Conservation (phyloP, 2,888 invertebrate genomes). For the Teleiodes luculella region DNA sequence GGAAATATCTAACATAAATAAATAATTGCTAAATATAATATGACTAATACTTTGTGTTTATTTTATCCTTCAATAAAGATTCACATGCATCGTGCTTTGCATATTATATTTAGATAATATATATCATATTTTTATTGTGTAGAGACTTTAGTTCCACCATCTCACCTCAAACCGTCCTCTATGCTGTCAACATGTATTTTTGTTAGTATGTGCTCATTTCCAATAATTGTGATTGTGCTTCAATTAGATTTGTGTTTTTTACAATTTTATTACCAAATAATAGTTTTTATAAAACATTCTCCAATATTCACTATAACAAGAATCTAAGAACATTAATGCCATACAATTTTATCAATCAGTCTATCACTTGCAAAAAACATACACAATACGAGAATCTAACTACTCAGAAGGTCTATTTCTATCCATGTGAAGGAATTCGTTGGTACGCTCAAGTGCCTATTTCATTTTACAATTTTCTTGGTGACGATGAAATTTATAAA, state of each 20-base stretch:
- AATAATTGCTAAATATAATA: neutral
- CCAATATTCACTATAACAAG: neutral
- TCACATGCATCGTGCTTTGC: conserved; percentile 45
- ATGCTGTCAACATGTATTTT: conserved; percentile 61
- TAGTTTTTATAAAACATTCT: neutral
- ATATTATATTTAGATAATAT: neutral
- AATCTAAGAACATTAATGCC: neutral
- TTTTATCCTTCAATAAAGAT: conserved; percentile 9
- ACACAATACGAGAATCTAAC: neutral
- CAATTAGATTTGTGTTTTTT: conserved; percentile 23
- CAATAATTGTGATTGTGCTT: conserved; percentile 19
- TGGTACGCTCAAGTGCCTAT: neutral
- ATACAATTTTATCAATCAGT: neutral
- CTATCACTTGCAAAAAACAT: neutral
- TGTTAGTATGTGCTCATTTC: conserved; percentile 40
- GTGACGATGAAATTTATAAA: no score
- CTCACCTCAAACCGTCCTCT: conserved; percentile 64
- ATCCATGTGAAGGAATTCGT: neutral
- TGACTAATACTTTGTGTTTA: conserved; percentile 1
- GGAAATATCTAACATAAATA: neutral
- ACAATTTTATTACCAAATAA: neutral
- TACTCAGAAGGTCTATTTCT: neutral
- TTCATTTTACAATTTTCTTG: no score
- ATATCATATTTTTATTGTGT: conserved; percentile 20
- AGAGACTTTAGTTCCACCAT: conserved; percentile 24